phyloP scores from a whole-genome alignment of 1,140 invertebrate species.

The Batillaria attramentaria region DNA sequence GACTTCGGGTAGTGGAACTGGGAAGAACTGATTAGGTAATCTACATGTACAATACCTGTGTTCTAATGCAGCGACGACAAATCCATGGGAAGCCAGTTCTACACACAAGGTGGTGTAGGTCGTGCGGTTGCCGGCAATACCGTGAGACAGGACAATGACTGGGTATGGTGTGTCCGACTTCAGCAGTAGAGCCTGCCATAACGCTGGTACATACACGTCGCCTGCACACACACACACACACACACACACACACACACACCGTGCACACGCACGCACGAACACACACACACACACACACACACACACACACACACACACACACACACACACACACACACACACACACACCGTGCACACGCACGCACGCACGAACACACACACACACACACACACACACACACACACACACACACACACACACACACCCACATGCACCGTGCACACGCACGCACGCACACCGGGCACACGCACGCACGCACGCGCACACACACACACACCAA shows the following conservation, averaged over 20 bases:
- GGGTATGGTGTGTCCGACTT: conserved; percentile 71
- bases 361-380: conserved; percentile 6
- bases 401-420: too few species aligned
- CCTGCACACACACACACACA: conserved; percentile 55
- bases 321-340: neutral
- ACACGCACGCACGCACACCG: too few species aligned
- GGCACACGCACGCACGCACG: too few species aligned
- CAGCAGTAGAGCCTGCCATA: conserved; percentile 73
- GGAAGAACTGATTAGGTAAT: neutral
- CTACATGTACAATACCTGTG: conserved; percentile 78
- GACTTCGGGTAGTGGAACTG: too few species aligned
- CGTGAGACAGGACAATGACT: conserved; percentile 80
- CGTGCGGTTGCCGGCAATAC: conserved; percentile 78
- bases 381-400: conserved; percentile 6
- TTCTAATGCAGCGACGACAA: conserved; percentile 78
- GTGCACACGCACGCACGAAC: too few species aligned
- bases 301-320: neutral
- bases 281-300: neutral
- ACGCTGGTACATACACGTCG: conserved; percentile 74
- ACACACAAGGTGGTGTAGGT: conserved; percentile 77
- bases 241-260: neutral
- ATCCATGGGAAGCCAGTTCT: conserved; percentile 80
- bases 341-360: conserved; percentile 1
- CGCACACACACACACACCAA: too few species aligned
- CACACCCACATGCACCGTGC: too few species aligned